These are phyloP conservation scores for Alethe castanea DNA, from an alignment of 2,113 vertebrate species.

Conservation along the genomic window DNA sequence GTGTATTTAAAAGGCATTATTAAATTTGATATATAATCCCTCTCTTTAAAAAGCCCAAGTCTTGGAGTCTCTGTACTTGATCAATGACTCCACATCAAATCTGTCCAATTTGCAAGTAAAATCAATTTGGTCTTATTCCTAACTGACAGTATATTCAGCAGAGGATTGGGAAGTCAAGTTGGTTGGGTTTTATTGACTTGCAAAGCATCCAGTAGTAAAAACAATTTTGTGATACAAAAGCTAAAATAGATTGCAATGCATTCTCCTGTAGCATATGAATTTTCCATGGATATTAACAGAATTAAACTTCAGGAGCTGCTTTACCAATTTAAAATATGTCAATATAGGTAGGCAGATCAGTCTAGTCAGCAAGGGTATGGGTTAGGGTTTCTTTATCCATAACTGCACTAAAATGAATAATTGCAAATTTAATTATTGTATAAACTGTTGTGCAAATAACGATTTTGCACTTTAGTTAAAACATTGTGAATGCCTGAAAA, in stretches of 20 bases:
- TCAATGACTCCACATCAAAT: neutral
- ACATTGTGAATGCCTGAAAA: neutral
- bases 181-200: neutral
- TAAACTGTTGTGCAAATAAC: neutral
- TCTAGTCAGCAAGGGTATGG: neutral
- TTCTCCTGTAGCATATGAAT: neutral
- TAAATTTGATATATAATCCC: neutral
- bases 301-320: neutral
- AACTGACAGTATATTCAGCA: neutral
- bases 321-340: neutral
- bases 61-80: neutral
- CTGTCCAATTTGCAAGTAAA: neutral
- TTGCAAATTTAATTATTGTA: neutral
- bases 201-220: constrained; percentile 3
- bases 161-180: neutral
- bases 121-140: neutral
- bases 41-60: neutral
- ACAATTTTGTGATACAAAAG: neutral
- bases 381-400: neutral
- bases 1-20: neutral
- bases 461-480: neutral
- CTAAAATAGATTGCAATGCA: neutral
- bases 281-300: neutral
- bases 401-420: neutral
- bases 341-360: neutral